Percentiles rank a stretch among this genome's conserved stretches.
phyloP scores from a whole-genome alignment of 2,797 vertebrate genomes.

The Buphagus erythrorhynchus region DNA sequence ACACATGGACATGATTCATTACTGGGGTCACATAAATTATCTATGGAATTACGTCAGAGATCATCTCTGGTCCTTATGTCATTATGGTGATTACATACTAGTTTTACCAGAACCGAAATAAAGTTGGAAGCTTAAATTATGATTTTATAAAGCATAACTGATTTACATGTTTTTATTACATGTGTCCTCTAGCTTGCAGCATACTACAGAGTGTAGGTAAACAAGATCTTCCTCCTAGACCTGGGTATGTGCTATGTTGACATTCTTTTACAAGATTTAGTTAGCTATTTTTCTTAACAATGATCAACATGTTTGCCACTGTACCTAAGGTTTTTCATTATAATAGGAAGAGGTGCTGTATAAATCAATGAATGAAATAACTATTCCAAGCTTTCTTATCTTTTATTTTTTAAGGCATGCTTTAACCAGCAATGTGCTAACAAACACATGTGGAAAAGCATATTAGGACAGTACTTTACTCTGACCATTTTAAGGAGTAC shows the following conservation, averaged over 20 bases:
- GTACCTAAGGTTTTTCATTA: not conserved
- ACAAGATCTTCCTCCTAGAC: not conserved
- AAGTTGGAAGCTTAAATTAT: not conserved
- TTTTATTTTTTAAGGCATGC: not conserved
- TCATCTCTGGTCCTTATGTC: not conserved
- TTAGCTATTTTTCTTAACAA: not conserved
- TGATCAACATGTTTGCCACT: not conserved
- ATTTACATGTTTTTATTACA: not conserved
- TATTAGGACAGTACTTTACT: not conserved
- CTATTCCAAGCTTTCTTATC: not conserved
- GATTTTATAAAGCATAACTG: not conserved
- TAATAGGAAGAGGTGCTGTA: not conserved
- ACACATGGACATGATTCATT: not conserved
- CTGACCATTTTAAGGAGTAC: not conserved
- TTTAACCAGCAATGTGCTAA: not conserved
- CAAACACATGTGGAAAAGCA: not conserved
- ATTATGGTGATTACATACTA: not conserved
- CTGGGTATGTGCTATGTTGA: not conserved
- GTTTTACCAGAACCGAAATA: not conserved
- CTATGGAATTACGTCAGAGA: not conserved
- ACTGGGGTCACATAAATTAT: not conserved
- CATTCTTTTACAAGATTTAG: not conserved
- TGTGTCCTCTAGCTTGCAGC: not conserved
- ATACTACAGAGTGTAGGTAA: not conserved
- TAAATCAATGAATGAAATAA: not conserved